Evolutionary conservation across 1,140 invertebrate species (phyloP), one percentile per base, ranked within the genome.

Genomic region (Sinonovacula constricta): DNA sequence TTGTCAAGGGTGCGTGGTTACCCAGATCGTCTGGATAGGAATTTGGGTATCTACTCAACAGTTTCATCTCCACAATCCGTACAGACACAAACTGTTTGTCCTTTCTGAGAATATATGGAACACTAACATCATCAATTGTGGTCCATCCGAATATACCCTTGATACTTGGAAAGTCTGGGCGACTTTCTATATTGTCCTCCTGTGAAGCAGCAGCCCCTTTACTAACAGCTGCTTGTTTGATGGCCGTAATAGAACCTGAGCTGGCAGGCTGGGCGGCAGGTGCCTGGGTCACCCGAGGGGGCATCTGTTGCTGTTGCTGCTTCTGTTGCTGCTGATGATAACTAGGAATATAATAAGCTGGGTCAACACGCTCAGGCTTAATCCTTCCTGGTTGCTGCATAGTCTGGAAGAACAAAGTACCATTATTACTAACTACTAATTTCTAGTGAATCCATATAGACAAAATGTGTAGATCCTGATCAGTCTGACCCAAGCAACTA

Each of bases 141-240:
- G 94, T 94, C 97, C 97, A 98, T 33, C 96, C 96, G 91, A 98
- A 98, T 84, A 95, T 93, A 28, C 96, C 96, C 87, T 95, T 94
- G 15, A 84, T 81, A 67, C 85, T 86, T 65, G 70, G 59, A 71
- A 79, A 69, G 45, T 82, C 81, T 57, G 70, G 57, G 18, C 59
- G 77, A 7, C 57, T 70, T 34, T 82, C 80, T 33, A 78, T 34
- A 31, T 24, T 62, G 7, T 34, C 30, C 2, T 56, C 67, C 10
- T 15, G n/a, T 1, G 39, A 33, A 15, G 1, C 33, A 45, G 24
- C 4, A 2, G 49, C 31, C 30, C 62, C 18, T 45, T 28, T n/a
- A 14, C 14, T 31, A n/a, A 15, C 22, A 26, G 45, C 67, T 26
- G 14, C 3, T 4, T 10, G 26, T 56, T 15, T 31, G 36, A 30